Evolutionary conservation across 2,888 invertebrate species (phyloP).

Genomic region (Scrobipalpa costella): DNA sequence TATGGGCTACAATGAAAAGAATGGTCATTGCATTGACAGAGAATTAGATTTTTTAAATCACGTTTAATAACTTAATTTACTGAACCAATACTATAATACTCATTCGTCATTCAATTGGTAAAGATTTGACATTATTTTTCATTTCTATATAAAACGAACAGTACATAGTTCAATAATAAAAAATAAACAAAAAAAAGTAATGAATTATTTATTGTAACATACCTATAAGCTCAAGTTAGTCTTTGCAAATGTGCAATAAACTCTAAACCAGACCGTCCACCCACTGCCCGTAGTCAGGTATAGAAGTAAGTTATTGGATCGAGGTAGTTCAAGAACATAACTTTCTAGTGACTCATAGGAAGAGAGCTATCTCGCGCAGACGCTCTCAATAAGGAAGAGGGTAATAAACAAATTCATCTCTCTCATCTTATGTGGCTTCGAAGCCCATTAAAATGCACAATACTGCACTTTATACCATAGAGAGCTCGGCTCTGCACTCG

Average conservation of each 20-base stretch:
- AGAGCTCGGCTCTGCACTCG: constrained; percentile 52
- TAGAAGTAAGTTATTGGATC: constrained; percentile 64
- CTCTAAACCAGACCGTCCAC: constrained; percentile 50
- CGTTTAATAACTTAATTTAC: constrained; percentile 30
- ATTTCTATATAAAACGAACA: no score
- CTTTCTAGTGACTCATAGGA: constrained; percentile 81
- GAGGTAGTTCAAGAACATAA: constrained; percentile 74
- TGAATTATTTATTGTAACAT: background rate
- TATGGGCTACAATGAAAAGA: constrained; percentile 23
- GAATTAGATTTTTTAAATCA: constrained; percentile 26
- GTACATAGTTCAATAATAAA: no score
- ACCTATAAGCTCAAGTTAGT: background rate
- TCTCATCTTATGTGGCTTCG: constrained; percentile 76
- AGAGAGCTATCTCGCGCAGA: constrained; percentile 79
- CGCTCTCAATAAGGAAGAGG: constrained; percentile 81
- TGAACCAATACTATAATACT: background rate
- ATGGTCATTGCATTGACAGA: constrained; percentile 20
- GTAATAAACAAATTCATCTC: constrained; percentile 81
- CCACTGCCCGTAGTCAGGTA: constrained; percentile 56
- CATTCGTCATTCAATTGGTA: no score
- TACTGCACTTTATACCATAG: constrained; percentile 76
- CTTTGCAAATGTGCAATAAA: constrained; percentile 32
- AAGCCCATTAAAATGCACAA: constrained; percentile 78
- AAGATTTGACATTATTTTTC: no score
- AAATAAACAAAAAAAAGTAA: no score